Evolutionary conservation across 2,888 invertebrate species (phyloP), one percentile per base, ranked within the genome.

Genomic region (Calameuta pallipes): DNA sequence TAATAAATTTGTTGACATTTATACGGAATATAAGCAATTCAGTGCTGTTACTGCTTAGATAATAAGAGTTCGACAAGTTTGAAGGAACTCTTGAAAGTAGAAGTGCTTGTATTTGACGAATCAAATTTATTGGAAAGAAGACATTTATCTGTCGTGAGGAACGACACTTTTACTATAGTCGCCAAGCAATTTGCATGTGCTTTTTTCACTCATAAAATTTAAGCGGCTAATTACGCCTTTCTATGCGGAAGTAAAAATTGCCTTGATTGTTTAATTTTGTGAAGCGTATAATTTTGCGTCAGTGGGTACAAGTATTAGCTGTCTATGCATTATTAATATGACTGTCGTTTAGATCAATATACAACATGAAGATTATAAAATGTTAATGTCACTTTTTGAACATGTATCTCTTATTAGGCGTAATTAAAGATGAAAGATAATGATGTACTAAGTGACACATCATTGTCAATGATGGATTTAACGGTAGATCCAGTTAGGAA

Each of bases 401-500:
- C 1, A 56, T 41, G 41, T 23, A 23, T 56, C 23, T 56, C 41
- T 56, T 56, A 23, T 9, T 9, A 23, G 2, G 9, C 23, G 9
- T 56, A 56, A 56, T 56, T 56, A 56, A 56, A 56, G 41, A 71
- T 71, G 71, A 31, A 71, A 71, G 31, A 31, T 9, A 71, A 2
- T 30, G 71, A 71, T 71, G 1, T 12, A 12, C 15, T 33, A 71
- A 31, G 41, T 56, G 41, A 71, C 3, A 31, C 71, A 30, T 71
- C 71, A 71, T 78, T 56, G 23, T 75, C 82, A 23, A 80, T 79
- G 4, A 85, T 90, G 81, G 90, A 90, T 81, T 80, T 86, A 0
- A 80, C 73, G 15, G 83, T 91, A 77, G 86, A 90, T 82, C 84
- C 86, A 3, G 78, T 80, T 4, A 87, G 86, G 37, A 86, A 86